Conservation (phyloP, 2,113 vertebrate genomes). For the Meleagris gallopavo region DNA sequence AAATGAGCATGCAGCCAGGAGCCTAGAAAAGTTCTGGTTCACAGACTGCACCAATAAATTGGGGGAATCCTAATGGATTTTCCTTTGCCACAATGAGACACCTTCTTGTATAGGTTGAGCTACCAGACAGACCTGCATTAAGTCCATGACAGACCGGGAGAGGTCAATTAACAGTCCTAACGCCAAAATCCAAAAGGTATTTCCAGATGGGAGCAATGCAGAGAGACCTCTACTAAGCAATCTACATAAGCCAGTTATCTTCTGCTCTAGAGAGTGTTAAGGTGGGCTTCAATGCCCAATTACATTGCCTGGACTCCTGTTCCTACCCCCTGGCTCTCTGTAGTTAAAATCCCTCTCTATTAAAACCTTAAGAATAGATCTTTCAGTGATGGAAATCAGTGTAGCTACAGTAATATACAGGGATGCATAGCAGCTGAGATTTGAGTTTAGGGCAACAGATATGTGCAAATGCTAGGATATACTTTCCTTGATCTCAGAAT, state of each 20-base stretch:
- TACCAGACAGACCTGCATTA: not conserved
- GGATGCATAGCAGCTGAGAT: not conserved
- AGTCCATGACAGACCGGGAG: not conserved
- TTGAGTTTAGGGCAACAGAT: not conserved
- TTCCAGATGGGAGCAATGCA: not conserved
- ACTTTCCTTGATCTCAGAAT: not conserved
- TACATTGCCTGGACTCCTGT: not conserved
- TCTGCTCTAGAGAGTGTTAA: not conserved
- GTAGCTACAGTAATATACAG: not conserved
- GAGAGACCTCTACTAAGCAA: not conserved
- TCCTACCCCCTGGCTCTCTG: not conserved
- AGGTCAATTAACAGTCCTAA: not conserved
- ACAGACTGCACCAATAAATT: not conserved
- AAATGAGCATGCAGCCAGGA: not conserved
- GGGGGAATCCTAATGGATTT: not conserved
- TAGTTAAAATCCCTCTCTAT: not conserved
- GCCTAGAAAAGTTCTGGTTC: not conserved
- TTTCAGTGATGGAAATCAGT: not conserved
- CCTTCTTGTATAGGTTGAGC: not conserved
- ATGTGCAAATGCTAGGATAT: not conserved
- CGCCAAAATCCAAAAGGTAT: not conserved
- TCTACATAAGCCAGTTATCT: not conserved
- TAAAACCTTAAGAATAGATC: not conserved
- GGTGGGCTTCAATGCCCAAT: not conserved
- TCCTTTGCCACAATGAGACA: not conserved